phyloP scores from a whole-genome alignment of 1,140 invertebrate genomes.

The Sitobion miscanthi region DNA sequence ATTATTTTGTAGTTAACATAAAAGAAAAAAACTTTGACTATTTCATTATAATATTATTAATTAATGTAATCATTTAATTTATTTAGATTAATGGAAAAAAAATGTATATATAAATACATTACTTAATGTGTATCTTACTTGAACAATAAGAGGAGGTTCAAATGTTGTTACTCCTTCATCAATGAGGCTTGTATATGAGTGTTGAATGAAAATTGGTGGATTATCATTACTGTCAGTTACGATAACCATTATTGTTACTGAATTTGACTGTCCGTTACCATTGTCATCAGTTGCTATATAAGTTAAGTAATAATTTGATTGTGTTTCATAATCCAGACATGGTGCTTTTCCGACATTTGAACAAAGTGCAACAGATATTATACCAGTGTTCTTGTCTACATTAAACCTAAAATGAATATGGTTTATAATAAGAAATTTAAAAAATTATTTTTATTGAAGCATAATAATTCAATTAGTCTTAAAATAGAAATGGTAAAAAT shows the following conservation, averaged over 20 bases:
- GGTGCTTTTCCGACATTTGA: conserved; percentile 67
- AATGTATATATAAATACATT: background rate
- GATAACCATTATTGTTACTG: conserved; percentile 79
- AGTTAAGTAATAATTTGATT: conserved; percentile 81
- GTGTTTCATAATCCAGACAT: conserved; percentile 88
- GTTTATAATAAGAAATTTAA: background rate
- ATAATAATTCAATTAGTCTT: background rate
- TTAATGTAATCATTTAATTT: background rate
- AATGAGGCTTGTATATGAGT: conserved; percentile 78
- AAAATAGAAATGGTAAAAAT: background rate
- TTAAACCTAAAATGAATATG: conserved; percentile 68
- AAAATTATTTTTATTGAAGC: background rate
- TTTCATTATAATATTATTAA: background rate
- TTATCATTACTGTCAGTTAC: conserved; percentile 88
- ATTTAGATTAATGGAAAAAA: background rate
- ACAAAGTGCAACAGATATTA: conserved; percentile 82
- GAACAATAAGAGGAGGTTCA: conserved; percentile 69
- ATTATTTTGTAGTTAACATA: background rate
- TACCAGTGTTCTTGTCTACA: conserved; percentile 80
- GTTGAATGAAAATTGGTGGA: conserved; percentile 75
- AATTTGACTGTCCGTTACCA: conserved; percentile 76
- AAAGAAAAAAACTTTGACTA: background rate
- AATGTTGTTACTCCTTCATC: conserved; percentile 84
- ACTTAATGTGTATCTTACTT: conserved; percentile 56
- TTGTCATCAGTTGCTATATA: conserved; percentile 88